These are phyloP conservation scores for Plectrocnemia conspersa DNA, from an alignment of 1,140 invertebrate genomes.

Conservation along the genomic window DNA sequence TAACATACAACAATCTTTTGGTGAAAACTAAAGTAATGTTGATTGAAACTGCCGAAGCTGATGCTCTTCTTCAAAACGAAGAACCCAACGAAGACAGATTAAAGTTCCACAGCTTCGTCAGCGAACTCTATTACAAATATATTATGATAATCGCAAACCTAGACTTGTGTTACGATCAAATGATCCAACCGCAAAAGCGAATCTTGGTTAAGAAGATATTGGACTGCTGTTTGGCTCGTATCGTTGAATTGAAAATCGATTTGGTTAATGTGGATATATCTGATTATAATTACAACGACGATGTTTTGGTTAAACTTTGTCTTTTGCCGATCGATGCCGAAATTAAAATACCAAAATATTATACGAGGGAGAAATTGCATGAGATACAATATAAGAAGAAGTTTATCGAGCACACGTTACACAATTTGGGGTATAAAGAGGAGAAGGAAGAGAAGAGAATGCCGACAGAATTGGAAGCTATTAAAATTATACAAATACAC, in stretches of 20 bases:
- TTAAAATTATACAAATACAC: constrained; percentile 81
- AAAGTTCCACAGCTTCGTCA: constrained; percentile 54
- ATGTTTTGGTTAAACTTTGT: constrained; percentile 57
- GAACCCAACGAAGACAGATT: constrained; percentile 58
- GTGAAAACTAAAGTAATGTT: constrained; percentile 57
- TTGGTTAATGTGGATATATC: constrained; percentile 80
- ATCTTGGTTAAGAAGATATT: constrained; percentile 71
- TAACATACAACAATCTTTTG: constrained; percentile 67
- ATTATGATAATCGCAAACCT: constrained; percentile 71
- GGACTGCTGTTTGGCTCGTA: constrained; percentile 73
- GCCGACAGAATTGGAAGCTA: constrained; percentile 77
- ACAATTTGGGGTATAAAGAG: constrained; percentile 63
- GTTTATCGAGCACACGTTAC: constrained; percentile 62
- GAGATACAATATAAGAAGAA: constrained; percentile 56
- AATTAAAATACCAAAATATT: constrained; percentile 64
- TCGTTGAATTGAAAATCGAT: constrained; percentile 76
- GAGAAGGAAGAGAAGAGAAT: constrained; percentile 49
- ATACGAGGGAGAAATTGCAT: constrained; percentile 59
- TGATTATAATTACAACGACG: constrained; percentile 83
- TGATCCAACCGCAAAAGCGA: constrained; percentile 89
- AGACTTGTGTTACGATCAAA: constrained; percentile 81
- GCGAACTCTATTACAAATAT: constrained; percentile 72
- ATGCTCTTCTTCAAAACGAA: constrained; percentile 58
- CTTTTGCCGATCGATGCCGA: constrained; percentile 64
- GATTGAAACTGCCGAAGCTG: constrained; percentile 58